These are phyloP conservation scores for Pteropus rufus DNA, from an alignment of 2,797 vertebrate species.

Conservation along the genomic window DNA sequence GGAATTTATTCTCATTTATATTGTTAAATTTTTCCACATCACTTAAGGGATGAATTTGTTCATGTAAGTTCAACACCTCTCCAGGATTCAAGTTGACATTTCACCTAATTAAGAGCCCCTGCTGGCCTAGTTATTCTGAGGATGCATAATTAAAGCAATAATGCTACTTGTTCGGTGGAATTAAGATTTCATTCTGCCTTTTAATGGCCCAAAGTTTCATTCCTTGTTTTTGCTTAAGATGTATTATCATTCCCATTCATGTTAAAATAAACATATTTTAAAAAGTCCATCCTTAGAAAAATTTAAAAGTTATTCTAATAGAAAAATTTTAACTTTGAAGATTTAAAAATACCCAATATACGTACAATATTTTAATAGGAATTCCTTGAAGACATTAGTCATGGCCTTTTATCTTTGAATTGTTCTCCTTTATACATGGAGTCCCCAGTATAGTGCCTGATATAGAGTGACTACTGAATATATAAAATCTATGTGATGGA, in stretches of 20 bases:
- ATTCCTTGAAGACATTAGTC: not conserved
- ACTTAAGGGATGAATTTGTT: conserved; percentile 50
- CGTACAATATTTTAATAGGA: not conserved
- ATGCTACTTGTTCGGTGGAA: conserved; percentile 16
- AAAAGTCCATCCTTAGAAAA: not conserved
- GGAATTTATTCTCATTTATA: conserved; percentile 66
- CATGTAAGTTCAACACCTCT: conserved; percentile 57
- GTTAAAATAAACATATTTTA: conserved; percentile 24
- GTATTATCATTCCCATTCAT: not conserved
- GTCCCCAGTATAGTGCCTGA: not conserved
- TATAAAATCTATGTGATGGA: not conserved
- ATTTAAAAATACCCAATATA: not conserved
- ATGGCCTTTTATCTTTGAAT: not conserved
- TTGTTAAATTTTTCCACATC: conserved; percentile 53
- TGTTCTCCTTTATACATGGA: not conserved
- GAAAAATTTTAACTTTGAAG: not conserved
- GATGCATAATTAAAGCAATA: conserved; percentile 56
- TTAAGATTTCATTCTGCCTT: conserved; percentile 54
- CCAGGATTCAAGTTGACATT: conserved; percentile 51
- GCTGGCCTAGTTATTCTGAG: conserved; percentile 1
- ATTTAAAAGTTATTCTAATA: not conserved
- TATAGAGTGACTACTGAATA: not conserved
- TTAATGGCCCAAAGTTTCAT: not conserved
- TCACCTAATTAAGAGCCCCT: conserved; percentile 53
- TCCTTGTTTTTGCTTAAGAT: conserved; percentile 6